phyloP scores from a whole-genome alignment of 1,140 invertebrate genomes.

The Zophobas atratus region DNA sequence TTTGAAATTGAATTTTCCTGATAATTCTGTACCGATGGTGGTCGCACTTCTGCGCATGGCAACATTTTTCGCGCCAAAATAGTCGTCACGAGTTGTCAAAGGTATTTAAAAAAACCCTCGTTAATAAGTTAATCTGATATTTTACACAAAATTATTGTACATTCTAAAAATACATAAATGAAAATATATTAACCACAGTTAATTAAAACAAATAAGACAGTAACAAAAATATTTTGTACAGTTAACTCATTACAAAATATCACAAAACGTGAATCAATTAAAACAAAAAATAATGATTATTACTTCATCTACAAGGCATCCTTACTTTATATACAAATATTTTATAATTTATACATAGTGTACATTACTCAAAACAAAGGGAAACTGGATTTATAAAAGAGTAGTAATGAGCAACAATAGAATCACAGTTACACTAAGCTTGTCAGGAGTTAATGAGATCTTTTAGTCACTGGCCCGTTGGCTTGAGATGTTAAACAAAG shows the following conservation, averaged over 20 bases:
- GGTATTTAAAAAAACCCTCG: neutral
- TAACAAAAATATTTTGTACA: conserved; percentile 11
- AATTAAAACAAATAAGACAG: neutral
- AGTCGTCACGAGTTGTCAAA: no score
- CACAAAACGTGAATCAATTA: neutral
- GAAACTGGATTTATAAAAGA: conserved; percentile 12
- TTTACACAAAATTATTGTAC: neutral
- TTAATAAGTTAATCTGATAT: neutral
- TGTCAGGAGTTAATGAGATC: conserved; percentile 37
- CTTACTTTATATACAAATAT: conserved; percentile 34
- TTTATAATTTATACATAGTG: conserved; percentile 16
- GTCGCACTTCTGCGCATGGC: no score
- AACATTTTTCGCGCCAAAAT: no score
- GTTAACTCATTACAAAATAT: conserved; percentile 4
- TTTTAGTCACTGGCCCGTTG: conserved; percentile 37
- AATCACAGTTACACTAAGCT: conserved; percentile 48
- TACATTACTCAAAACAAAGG: neutral
- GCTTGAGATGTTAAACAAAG: conserved; percentile 58
- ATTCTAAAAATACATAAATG: neutral
- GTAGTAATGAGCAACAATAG: conserved; percentile 45
- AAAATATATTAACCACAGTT: neutral
- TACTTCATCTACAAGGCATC: conserved; percentile 24
- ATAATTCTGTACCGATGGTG: no score
- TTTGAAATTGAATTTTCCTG: no score
- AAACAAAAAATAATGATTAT: conserved; percentile 1